Evolutionary conservation across 2,888 invertebrate genomes (phyloP), one percentile per base, ranked within the genome.

Genomic region (Crepidodera aurea): DNA sequence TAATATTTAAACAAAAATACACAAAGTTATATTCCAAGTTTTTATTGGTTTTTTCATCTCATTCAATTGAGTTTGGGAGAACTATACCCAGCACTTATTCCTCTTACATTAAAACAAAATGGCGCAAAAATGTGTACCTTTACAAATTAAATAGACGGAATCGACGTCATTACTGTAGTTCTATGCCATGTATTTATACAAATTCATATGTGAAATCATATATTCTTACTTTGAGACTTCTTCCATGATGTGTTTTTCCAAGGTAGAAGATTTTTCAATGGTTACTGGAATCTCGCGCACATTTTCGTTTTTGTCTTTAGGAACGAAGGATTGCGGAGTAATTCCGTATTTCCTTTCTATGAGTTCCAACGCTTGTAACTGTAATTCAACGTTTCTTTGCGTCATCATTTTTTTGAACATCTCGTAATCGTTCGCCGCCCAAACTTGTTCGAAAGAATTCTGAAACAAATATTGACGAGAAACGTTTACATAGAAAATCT

Each of bases 361-460:
- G 72, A 94, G 83, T 79, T 93, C 93, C 69, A 94, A 80, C 0
- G 94, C 93, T 84, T 96, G 91, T 64, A 96, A 82, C 78, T 96
- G 96, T 29, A 96, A 83, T 76, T 96, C 95, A 18, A 96, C 88
- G 79, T 96, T 96, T 74, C 93, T 90, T 77, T 94, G 93, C 5
- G 90, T 91, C 96, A 96, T 96, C 90, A 96, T 92, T 65, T 91
- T 87, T 60, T 91, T 90, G 78, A 96, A 96, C 81, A 95, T 91
- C 67, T 90, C 88, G 73, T 90, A 92, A 80, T 96, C 94, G 76
- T 96, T 95, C 0, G 95, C 95, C 0, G 96, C 95, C 92, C 95
- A 93, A 62, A 96, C 92, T 84, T 93, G 89, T 72, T 90, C 89
- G 73, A 90, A 86, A 19, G 87, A 78, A 65, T 82, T 83, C 86